phyloP scores from a whole-genome alignment of 2,113 vertebrate genomes.

The Alethe castanea region DNA sequence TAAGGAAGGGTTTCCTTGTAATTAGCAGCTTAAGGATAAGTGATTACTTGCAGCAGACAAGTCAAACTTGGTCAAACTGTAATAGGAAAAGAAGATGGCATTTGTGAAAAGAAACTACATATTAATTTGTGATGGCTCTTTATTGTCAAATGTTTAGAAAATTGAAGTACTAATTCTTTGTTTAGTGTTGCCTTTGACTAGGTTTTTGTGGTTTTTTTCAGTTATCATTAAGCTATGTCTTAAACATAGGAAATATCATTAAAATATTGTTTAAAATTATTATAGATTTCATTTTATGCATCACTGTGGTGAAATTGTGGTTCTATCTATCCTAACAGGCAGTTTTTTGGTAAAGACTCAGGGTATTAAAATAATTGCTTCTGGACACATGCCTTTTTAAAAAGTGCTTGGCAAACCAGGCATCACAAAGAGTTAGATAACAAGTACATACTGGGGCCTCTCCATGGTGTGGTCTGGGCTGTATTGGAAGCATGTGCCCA shows the following conservation, averaged over 20 bases:
- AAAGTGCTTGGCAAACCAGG: neutral
- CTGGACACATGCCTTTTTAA: rapidly evolving
- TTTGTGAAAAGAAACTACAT: neutral
- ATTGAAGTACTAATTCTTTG: neutral
- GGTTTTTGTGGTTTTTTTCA: neutral
- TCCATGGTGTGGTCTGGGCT: neutral
- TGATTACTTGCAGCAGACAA: neutral
- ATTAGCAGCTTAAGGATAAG: neutral
- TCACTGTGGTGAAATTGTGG: neutral
- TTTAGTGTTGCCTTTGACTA: neutral
- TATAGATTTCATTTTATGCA: neutral
- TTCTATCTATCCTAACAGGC: neutral
- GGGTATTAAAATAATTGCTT: neutral
- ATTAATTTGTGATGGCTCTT: neutral
- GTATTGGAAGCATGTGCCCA: rapidly evolving
- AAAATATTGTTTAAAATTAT: neutral
- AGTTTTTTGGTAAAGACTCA: neutral
- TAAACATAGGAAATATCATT: neutral
- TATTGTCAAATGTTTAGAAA: neutral
- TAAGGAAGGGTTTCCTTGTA: neutral
- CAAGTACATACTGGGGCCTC: neutral
- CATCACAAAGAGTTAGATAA: neutral
- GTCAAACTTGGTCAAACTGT: neutral
- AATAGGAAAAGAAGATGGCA: neutral
- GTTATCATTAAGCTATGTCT: neutral